Conservation (phyloP, 2,113 vertebrate species). For the Choloepus hoffmanni region DNA sequence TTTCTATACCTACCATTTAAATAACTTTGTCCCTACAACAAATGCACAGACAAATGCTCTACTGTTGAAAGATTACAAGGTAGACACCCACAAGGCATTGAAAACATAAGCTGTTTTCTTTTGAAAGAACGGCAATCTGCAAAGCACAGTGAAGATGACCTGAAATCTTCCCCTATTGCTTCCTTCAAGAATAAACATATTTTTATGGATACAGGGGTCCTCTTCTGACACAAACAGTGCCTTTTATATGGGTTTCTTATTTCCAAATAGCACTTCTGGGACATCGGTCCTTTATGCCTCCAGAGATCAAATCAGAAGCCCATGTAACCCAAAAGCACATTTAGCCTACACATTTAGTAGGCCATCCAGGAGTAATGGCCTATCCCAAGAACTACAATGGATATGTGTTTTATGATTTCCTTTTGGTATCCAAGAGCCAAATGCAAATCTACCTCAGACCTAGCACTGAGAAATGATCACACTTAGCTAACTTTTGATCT, state of each 20-base stretch:
- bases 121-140: background rate
- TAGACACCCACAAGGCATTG: background rate
- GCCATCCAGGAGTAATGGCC: background rate
- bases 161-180: background rate
- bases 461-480: background rate
- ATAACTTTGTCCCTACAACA: background rate
- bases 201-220: background rate
- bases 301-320: background rate
- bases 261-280: too few species aligned
- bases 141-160: background rate
- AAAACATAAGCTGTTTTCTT: background rate
- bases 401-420: background rate
- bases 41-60: background rate
- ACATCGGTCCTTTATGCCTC: rapidly evolving
- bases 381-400: background rate
- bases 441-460: background rate
- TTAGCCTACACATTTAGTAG: too few species aligned
- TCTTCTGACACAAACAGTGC: background rate
- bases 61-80: background rate
- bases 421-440: background rate
- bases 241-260: background rate
- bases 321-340: background rate
- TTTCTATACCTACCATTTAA: background rate
- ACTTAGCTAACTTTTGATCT: background rate
- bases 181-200: background rate